Conservation (phyloP, 2,113 vertebrate genomes). For the Australoheros scitulus region DNA sequence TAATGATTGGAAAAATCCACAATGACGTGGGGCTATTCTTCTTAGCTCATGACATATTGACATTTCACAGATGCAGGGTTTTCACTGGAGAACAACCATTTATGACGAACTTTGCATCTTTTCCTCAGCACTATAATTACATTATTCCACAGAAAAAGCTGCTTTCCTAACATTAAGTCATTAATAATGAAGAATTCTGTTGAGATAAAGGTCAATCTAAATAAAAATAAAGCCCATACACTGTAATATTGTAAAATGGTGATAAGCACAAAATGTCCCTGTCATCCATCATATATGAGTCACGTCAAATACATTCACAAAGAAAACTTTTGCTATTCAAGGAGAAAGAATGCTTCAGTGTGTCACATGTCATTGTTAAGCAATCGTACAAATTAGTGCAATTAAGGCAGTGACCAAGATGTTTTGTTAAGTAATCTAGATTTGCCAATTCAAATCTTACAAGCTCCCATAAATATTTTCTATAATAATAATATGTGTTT, state of each 20-base stretch:
- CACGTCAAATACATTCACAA: not conserved
- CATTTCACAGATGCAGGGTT: not conserved
- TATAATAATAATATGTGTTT: not conserved
- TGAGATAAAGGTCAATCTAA: too few relatives aligned
- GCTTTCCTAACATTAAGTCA: not conserved
- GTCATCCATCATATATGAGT: not conserved
- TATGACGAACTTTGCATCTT: not conserved
- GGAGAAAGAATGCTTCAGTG: not conserved
- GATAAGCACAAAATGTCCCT: too few relatives aligned
- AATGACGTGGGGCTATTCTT: not conserved
- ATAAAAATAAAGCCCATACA: too few relatives aligned
- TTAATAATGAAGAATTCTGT: too few relatives aligned
- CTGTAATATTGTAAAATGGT: too few relatives aligned
- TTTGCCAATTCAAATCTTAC: not conserved
- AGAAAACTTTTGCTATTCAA: not conserved
- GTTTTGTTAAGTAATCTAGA: not conserved
- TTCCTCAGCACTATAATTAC: not conserved
- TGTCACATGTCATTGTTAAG: not conserved
- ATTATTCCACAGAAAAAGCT: not conserved
- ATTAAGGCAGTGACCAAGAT: not conserved
- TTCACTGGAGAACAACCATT: not conserved
- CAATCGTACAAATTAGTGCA: not conserved
- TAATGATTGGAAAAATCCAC: conserved; percentile 2
- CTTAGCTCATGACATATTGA: not conserved
- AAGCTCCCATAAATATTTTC: not conserved